phyloP scores from a whole-genome alignment of 2,797 vertebrate genomes.

The Accipiter minullus region DNA sequence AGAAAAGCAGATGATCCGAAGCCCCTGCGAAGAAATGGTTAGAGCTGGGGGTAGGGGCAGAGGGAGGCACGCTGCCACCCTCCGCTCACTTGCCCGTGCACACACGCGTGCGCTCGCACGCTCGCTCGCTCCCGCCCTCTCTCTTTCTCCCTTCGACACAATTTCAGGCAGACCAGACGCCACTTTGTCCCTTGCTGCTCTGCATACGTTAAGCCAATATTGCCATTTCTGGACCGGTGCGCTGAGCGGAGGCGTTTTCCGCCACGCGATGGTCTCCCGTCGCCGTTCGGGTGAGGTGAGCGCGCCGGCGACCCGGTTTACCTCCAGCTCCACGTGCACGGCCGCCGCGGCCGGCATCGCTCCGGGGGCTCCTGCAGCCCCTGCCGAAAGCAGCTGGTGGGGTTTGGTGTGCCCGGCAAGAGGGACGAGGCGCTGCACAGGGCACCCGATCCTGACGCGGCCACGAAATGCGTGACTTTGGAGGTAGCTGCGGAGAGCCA shows the following conservation, averaged over 20 bases:
- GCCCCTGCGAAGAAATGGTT: neutral
- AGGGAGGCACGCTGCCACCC: neutral
- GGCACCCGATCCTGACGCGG: neutral
- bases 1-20: constrained; percentile 22
- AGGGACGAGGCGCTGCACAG: neutral
- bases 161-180: neutral
- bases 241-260: rapidly evolving
- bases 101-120: no score
- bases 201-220: neutral
- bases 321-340: rapidly evolving
- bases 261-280: rapidly evolving
- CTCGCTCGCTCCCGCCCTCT: neutral
- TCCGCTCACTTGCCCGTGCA: rapidly evolving
- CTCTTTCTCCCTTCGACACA: neutral
- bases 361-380: neutral
- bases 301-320: rapidly evolving
- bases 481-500: neutral
- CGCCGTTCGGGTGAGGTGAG: rapidly evolving
- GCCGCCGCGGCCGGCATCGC: rapidly evolving
- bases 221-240: rapidly evolving
- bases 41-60: neutral
- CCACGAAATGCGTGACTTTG: rapidly evolving
- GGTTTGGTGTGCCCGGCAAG: neutral
- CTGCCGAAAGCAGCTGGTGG: rapidly evolving
- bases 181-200: neutral